Conservation (phyloP, 2,888 invertebrate species). For the Sarcophaga rosellei region DNA sequence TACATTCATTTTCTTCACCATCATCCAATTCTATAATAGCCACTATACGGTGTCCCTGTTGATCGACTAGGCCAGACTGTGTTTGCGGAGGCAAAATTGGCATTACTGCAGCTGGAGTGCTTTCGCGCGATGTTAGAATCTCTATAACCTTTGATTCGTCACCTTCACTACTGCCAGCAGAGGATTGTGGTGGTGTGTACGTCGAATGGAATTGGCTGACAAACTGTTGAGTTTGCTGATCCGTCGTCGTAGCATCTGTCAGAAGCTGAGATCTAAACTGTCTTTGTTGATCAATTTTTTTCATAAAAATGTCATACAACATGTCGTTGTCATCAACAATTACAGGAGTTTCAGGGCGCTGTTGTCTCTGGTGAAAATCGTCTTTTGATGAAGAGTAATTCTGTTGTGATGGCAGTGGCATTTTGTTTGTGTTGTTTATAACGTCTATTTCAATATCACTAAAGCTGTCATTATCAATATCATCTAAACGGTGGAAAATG, state of each 20-base stretch:
- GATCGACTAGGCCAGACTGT: slow-evolving; percentile 12
- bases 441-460: slow-evolving; percentile 66
- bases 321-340: slow-evolving; percentile 72
- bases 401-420: slow-evolving; percentile 18
- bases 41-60: slow-evolving; percentile 60
- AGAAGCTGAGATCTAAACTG: slow-evolving; percentile 33
- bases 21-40: slow-evolving; percentile 69
- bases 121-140: slow-evolving; percentile 69
- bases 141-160: slow-evolving; percentile 69
- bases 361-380: slow-evolving; percentile 2
- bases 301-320: slow-evolving; percentile 69
- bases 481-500: slow-evolving; percentile 69
- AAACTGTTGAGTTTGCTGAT: slow-evolving; percentile 40
- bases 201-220: slow-evolving; percentile 46
- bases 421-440: slow-evolving; percentile 9
- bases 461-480: slow-evolving; percentile 48
- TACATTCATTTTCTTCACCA: slow-evolving; percentile 46
- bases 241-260: slow-evolving; percentile 14
- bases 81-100: background rate
- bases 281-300: slow-evolving; percentile 67
- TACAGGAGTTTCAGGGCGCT: slow-evolving; percentile 65
- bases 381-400: slow-evolving; percentile 11
- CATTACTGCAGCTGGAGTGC: slow-evolving; percentile 61
- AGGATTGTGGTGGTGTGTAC: slow-evolving; percentile 61
- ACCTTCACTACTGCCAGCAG: slow-evolving; percentile 58